phyloP scores from a whole-genome alignment of 2,888 invertebrate genomes.

The Orthonevra nobilis region DNA sequence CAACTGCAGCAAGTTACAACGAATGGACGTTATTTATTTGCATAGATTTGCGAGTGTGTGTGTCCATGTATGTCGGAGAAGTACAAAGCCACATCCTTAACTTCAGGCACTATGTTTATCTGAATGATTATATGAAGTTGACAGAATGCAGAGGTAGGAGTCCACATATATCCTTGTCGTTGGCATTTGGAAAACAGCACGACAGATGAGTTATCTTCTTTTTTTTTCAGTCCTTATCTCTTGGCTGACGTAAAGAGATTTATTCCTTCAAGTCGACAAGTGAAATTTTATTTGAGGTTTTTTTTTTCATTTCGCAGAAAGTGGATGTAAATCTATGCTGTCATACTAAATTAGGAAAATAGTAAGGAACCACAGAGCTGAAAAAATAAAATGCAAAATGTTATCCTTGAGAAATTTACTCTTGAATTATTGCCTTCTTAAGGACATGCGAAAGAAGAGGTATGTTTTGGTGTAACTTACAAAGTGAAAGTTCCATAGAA shows the following conservation, averaged over 20 bases:
- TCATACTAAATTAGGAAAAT: background rate
- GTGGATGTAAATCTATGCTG: background rate
- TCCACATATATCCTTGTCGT: background rate
- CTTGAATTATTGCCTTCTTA: too few relatives aligned
- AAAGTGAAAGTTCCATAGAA: too few relatives aligned
- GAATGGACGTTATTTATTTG: too few relatives aligned
- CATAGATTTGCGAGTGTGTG: too few relatives aligned
- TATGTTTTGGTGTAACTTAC: too few relatives aligned
- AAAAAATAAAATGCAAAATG: too few relatives aligned
- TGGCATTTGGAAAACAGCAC: background rate
- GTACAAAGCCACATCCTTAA: constrained; percentile 1
- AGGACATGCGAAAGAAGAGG: too few relatives aligned
- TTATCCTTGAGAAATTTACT: too few relatives aligned
- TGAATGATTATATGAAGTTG: constrained; percentile 16
- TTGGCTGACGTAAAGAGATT: constrained; percentile 2
- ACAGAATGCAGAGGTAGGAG: constrained; percentile 6
- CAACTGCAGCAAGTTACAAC: background rate
- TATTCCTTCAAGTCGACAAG: background rate
- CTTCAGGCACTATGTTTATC: constrained; percentile 6
- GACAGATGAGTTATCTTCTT: constrained; percentile 2
- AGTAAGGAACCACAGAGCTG: too few relatives aligned
- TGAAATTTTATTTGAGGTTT: background rate
- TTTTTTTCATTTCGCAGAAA: too few relatives aligned
- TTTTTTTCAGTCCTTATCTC: too few relatives aligned
- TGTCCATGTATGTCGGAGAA: background rate